A percentile compares a stretch with the other conserved stretches of the same genome.
phyloP scores from a whole-genome alignment of 1,140 invertebrate genomes.

The Oedothorax gibbosus region DNA sequence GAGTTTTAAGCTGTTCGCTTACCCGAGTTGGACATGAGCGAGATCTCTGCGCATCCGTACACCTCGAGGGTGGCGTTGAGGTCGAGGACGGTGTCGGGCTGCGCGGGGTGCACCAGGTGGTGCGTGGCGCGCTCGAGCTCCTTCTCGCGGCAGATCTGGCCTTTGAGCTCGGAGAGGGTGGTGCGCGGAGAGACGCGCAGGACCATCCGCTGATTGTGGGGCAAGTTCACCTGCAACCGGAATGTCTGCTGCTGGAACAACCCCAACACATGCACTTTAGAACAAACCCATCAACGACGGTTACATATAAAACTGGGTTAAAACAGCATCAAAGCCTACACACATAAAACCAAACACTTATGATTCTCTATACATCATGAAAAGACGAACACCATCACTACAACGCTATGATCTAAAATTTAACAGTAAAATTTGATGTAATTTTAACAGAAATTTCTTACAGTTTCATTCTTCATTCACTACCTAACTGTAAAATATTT shows the following conservation, averaged over 20 bases:
- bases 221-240: conserved; percentile 83
- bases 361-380: too few relatives aligned
- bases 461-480: too few relatives aligned
- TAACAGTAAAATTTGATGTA: too few relatives aligned
- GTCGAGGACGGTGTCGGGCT: conserved; percentile 60
- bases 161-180: conserved; percentile 76
- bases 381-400: too few relatives aligned
- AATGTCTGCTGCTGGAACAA: conserved; percentile 74
- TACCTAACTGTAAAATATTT: too few relatives aligned
- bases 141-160: conserved; percentile 84
- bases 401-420: too few relatives aligned
- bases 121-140: conserved; percentile 80
- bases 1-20: too few relatives aligned
- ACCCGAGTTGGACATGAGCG: conserved; percentile 60
- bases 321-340: too few relatives aligned
- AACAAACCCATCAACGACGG: too few relatives aligned
- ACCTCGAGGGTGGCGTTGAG: conserved; percentile 58
- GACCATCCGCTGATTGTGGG: conserved; percentile 84
- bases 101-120: conserved; percentile 72
- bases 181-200: conserved; percentile 78
- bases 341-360: too few relatives aligned
- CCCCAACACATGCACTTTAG: not conserved
- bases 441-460: too few relatives aligned
- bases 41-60: conserved; percentile 62
- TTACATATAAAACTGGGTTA: too few relatives aligned